Conservation (phyloP, 2,888 invertebrate species). For the Amphipoea lucens region DNA sequence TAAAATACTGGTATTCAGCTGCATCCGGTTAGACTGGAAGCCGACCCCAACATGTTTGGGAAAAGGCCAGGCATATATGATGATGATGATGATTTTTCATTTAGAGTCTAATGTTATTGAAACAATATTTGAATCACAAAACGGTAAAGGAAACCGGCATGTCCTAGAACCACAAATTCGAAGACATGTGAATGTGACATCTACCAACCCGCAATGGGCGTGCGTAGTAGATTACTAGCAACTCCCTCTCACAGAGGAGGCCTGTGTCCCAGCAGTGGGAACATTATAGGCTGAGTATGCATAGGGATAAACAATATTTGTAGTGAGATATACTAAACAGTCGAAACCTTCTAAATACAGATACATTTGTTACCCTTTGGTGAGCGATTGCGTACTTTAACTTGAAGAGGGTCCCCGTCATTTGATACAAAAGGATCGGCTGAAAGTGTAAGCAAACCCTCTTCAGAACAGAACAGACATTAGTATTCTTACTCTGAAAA, state of each 20-base stretch:
- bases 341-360: background rate
- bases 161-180: background rate
- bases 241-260: background rate
- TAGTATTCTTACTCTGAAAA: background rate
- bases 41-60: too few relatives aligned
- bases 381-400: background rate
- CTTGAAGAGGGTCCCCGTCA: background rate
- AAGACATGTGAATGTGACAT: background rate
- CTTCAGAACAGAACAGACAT: background rate
- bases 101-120: background rate
- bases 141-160: too few relatives aligned
- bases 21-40: too few relatives aligned
- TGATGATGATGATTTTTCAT: background rate
- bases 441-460: background rate
- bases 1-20: too few relatives aligned
- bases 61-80: too few relatives aligned
- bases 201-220: background rate
- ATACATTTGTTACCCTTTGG: background rate
- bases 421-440: background rate
- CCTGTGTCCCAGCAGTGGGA: background rate
- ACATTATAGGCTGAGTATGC: background rate
- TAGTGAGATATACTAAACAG: background rate
- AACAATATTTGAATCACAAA: too few relatives aligned
- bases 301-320: background rate
- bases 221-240: fast-evolving